These are phyloP conservation scores for Eupithecia exiguata DNA, from an alignment of 2,888 invertebrate species.

Conservation along the genomic window DNA sequence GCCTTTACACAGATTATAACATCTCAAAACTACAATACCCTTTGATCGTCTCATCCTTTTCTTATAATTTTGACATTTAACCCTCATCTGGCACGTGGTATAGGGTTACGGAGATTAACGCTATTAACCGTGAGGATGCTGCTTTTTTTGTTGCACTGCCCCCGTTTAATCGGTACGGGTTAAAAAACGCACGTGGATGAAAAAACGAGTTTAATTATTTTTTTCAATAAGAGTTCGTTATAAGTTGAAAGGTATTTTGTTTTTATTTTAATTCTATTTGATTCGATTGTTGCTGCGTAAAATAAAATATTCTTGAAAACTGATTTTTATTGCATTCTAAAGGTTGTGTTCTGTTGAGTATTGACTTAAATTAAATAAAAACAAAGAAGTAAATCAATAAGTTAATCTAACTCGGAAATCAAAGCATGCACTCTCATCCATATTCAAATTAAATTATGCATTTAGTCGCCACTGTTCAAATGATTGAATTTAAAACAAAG, in stretches of 20 bases:
- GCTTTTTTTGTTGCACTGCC: slow-evolving; percentile 44
- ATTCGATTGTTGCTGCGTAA: not conserved
- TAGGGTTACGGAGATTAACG: slow-evolving; percentile 62
- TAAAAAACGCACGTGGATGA: not conserved
- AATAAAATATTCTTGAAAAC: not conserved
- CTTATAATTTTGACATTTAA: slow-evolving; percentile 52
- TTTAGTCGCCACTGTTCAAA: slow-evolving; percentile 39
- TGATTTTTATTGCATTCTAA: not conserved
- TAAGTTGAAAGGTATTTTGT: too few relatives aligned
- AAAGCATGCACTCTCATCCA: slow-evolving; percentile 41
- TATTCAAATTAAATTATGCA: slow-evolving; percentile 41
- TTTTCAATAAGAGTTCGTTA: not conserved
- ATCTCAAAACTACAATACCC: slow-evolving; percentile 28
- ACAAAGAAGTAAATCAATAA: slow-evolving; percentile 27
- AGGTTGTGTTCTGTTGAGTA: not conserved
- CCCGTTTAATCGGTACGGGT: slow-evolving; percentile 11
- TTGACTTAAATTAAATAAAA: slow-evolving; percentile 10
- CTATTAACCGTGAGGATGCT: slow-evolving; percentile 77
- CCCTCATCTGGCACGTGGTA: slow-evolving; percentile 75
- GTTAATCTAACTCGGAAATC: slow-evolving; percentile 34
- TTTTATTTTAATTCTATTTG: not conserved
- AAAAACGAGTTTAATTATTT: not conserved
- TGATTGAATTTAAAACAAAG: slow-evolving; percentile 45
- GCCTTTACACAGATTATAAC: not conserved
- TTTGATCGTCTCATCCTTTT: slow-evolving; percentile 46